Evolutionary conservation across 2,797 vertebrate genomes (phyloP), one percentile per base, ranked within the genome.

Genomic region (Lophius americanus): DNA sequence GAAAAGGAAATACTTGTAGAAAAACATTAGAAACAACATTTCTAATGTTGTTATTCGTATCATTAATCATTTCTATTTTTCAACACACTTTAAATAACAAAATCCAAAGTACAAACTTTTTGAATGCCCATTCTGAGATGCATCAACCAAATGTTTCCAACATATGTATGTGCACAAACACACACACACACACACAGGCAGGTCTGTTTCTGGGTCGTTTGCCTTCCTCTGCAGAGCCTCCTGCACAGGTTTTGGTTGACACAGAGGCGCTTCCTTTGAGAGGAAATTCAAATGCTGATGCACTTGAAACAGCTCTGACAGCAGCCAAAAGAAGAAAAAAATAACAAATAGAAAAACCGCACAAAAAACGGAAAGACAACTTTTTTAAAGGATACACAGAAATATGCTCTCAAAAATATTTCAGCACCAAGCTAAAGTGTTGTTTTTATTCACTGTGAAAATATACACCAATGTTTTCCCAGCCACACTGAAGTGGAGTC

Each of bases 241-340:
- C 87, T 83, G 76, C 82, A 58, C 78, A 75, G 78, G 71, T 79
- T 83, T 61, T 72, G 81, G 83, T 89, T 90, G 85, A 90, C 66
- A 68, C 78, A 66, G 73, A 85, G 79, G 76, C 83, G 69, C 71
- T 77, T 47, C 41, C 60, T 85, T 85, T 79, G 80, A 86, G 81
- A 59, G 14, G 57, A 74, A 73, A 82, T 76, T 83, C 77, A 83
- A 79, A 86, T 76, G 81, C 84, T 71, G 79, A 75, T 55, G 64
- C 82, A 77, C 69, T 79, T 84, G 69, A 91, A 86, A 82, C 64
- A 14, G 59, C 64, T 54, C 56, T 76, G 79, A 80, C 85, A 84
- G 76, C 78, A 74, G 59, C 77, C 78, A 73, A 84, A 80, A 77
- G 64, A 86, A 68, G 77, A 71, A 60, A 67, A 23, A 23, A 23